These are phyloP conservation scores for Petroica traversi DNA, from an alignment of 2,113 vertebrate genomes.

Conservation along the genomic window DNA sequence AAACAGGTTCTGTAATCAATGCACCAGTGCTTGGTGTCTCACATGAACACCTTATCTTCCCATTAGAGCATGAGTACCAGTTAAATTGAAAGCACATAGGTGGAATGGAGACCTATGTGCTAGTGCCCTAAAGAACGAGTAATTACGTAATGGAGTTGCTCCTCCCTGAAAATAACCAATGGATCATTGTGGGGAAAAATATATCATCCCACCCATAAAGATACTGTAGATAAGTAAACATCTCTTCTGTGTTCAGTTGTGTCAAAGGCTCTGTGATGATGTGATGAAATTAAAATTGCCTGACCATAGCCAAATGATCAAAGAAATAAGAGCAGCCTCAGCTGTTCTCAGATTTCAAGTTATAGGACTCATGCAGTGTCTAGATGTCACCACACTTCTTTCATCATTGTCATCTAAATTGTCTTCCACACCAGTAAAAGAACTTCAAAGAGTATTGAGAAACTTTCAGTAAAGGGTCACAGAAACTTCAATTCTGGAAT, in stretches of 20 bases:
- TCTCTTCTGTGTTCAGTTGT: background rate
- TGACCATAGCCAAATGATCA: slow-evolving; percentile 17
- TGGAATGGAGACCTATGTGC: slow-evolving; percentile 11
- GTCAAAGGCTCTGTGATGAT: background rate
- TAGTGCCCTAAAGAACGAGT: slow-evolving; percentile 12
- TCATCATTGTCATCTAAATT: background rate
- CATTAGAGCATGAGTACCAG: background rate
- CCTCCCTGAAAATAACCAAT: slow-evolving; percentile 46
- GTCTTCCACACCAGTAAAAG: background rate
- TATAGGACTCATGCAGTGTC: background rate
- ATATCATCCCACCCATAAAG: background rate
- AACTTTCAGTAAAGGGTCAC: background rate
- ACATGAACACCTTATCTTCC: background rate
- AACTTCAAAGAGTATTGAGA: background rate
- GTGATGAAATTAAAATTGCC: slow-evolving; percentile 18
- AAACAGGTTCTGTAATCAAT: slow-evolving; percentile 22
- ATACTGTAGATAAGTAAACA: background rate
- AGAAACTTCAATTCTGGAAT: background rate
- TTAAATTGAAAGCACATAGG: background rate
- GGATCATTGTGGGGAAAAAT: background rate
- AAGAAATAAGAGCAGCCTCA: slow-evolving; percentile 11
- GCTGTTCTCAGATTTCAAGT: slow-evolving; percentile 15
- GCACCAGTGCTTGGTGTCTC: background rate
- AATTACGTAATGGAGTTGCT: slow-evolving; percentile 4
- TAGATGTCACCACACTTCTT: background rate